Percentiles rank a stretch among this genome's conserved stretches.
Conservation (phyloP, 2,797 vertebrate genomes). For the Thamnophis elegans region DNA sequence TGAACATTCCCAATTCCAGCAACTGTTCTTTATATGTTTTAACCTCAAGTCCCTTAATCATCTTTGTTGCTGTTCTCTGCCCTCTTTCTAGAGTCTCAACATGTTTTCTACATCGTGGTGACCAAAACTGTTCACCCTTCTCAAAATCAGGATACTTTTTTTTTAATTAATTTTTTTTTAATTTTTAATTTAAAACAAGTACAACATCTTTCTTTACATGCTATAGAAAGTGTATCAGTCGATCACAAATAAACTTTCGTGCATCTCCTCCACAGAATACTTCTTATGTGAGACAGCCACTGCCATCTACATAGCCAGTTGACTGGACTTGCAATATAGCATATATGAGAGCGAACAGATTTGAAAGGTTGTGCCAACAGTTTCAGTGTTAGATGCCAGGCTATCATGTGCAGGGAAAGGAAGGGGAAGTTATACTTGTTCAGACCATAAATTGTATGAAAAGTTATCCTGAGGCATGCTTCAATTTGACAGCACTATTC, state of each 20-base stretch:
- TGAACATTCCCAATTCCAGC: background rate
- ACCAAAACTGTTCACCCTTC: background rate
- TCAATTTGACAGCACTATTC: background rate
- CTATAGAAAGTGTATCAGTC: too few species aligned
- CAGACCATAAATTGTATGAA: background rate
- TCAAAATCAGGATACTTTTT: background rate
- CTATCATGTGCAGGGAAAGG: background rate
- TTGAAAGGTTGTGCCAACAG: background rate
- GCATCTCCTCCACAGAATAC: too few species aligned
- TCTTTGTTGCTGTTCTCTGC: background rate
- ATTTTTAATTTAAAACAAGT: too few species aligned
- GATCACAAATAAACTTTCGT: too few species aligned
- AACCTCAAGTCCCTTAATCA: background rate
- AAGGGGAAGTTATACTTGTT: background rate
- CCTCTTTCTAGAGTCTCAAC: background rate
- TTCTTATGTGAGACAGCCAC: background rate
- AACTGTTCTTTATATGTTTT: background rate
- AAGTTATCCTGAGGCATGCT: background rate
- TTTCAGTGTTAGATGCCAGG: slow-evolving; percentile 8
- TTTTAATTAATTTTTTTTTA: too few species aligned
- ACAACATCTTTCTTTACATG: too few species aligned
- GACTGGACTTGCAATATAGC: background rate
- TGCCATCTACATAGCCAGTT: background rate
- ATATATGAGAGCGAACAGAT: background rate
- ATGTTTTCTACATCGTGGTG: background rate